phyloP scores from a whole-genome alignment of 2,888 invertebrate species.

The Coleophora deauratella region DNA sequence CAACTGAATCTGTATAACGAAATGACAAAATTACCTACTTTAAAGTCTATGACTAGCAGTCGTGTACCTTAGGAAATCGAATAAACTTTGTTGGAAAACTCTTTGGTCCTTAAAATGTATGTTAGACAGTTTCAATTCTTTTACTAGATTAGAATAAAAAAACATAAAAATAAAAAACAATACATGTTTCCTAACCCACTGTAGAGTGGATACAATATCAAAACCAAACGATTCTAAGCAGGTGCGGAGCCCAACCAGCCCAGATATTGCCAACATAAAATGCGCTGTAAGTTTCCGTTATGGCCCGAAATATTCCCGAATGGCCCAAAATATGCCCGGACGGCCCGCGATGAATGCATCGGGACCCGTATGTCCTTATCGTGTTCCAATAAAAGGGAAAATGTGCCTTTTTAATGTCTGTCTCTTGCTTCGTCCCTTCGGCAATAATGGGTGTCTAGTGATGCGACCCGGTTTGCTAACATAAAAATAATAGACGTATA shows the following conservation, averaged over 20 bases:
- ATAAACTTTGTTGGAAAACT: too few relatives aligned
- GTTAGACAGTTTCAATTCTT: too few relatives aligned
- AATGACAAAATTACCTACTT: too few relatives aligned
- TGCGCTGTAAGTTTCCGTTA: conserved; percentile 16
- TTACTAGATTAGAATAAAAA: too few relatives aligned
- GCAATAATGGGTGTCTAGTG: conserved; percentile 26
- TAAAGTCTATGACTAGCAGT: too few relatives aligned
- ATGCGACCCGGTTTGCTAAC: conserved; percentile 9
- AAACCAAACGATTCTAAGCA: background rate
- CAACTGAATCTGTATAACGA: too few relatives aligned
- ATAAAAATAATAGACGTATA: too few relatives aligned
- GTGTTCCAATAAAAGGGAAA: conserved; percentile 40
- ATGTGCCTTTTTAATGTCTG: conserved; percentile 43
- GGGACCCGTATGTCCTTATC: conserved; percentile 39
- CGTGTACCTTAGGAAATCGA: too few relatives aligned
- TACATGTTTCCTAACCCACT: background rate
- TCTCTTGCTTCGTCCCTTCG: conserved; percentile 37
- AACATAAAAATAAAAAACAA: too few relatives aligned
- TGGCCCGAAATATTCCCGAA: conserved; percentile 5
- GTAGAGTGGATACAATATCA: background rate
- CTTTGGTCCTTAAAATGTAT: too few relatives aligned
- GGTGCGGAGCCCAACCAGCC: conserved; percentile 2
- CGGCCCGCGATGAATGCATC: conserved; percentile 21
- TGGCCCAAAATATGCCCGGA: too few relatives aligned
- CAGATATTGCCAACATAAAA: conserved; percentile 5